phyloP scores from a whole-genome alignment of 2,888 invertebrate genomes.

The Amblyjoppa fuscipennis region DNA sequence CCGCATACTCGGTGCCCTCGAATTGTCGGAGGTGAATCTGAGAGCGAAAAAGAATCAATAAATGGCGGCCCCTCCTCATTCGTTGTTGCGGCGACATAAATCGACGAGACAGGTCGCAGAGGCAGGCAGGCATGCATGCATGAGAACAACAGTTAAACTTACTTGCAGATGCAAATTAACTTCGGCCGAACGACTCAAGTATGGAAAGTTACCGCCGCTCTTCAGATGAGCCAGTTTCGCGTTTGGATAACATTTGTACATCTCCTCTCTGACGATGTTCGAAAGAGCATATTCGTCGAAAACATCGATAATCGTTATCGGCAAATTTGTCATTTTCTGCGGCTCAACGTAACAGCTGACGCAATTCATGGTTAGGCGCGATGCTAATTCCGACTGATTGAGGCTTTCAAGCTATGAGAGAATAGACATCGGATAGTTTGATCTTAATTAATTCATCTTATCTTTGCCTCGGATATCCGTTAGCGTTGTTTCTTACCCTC shows the following conservation, averaged over 20 bases:
- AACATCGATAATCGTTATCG: constrained; percentile 95
- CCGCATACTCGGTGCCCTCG: constrained; percentile 88
- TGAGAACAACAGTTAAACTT: constrained; percentile 68
- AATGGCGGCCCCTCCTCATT: not conserved
- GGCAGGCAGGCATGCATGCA: not conserved
- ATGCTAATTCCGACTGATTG: constrained; percentile 93
- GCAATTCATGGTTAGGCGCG: constrained; percentile 94
- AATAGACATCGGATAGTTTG: constrained; percentile 3
- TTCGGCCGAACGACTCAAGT: constrained; percentile 94
- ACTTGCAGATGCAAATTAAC: constrained; percentile 96
- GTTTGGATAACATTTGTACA: constrained; percentile 94
- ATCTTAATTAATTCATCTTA: constrained; percentile 11
- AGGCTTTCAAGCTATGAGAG: constrained; percentile 91
- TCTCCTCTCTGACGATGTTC: constrained; percentile 91
- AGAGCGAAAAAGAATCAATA: constrained; percentile 40
- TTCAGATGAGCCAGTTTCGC: constrained; percentile 95
- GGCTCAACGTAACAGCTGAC: constrained; percentile 92
- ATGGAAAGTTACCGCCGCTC: constrained; percentile 96
- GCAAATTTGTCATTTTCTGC: constrained; percentile 89
- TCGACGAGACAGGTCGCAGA: not conserved
- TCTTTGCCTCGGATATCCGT: not conserved
- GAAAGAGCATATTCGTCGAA: constrained; percentile 95
- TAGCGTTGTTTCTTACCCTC: constrained; percentile 87
- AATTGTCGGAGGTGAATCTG: constrained; percentile 92
- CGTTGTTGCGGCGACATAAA: not conserved